Evolutionary conservation across 1,140 invertebrate genomes (phyloP).

Genomic region (Orchestia grillus): DNA sequence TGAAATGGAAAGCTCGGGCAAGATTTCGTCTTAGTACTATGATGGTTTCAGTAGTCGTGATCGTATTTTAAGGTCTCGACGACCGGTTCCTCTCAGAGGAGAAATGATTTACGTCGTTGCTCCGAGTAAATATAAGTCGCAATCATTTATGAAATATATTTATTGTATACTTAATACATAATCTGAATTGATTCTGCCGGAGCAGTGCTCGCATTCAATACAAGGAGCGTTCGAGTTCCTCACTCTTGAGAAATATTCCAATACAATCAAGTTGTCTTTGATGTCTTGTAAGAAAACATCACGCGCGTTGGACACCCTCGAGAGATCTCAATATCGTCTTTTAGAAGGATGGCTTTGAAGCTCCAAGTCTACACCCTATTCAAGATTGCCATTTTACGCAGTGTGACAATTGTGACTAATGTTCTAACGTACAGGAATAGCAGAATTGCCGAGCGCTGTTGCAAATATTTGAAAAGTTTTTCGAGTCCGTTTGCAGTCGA

Average conservation of each 20-base stretch:
- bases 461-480: too few relatives aligned
- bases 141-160: too few relatives aligned
- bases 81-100: too few relatives aligned
- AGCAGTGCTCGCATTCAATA: neutral
- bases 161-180: too few relatives aligned
- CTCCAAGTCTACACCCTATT: neutral
- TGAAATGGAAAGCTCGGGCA: too few relatives aligned
- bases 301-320: neutral
- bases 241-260: neutral
- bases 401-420: conserved; percentile 4
- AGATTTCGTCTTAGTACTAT: too few relatives aligned
- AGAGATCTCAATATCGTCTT: conserved; percentile 31
- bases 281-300: conserved; percentile 20
- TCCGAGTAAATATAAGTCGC: too few relatives aligned
- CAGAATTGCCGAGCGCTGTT: too few relatives aligned
- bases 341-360: neutral
- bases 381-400: conserved; percentile 13
- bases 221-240: neutral
- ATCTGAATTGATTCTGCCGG: neutral
- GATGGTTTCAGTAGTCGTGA: too few relatives aligned
- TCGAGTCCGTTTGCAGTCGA: too few relatives aligned
- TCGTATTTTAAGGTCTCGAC: too few relatives aligned
- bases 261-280: conserved; percentile 22
- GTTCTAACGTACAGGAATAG: neutral
- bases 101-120: too few relatives aligned